A percentile compares a stretch with the other conserved stretches of the same genome.
These are phyloP conservation scores for Geopemphigus sp. DNA, from an alignment of 1,140 invertebrate genomes.

Conservation along the genomic window DNA sequence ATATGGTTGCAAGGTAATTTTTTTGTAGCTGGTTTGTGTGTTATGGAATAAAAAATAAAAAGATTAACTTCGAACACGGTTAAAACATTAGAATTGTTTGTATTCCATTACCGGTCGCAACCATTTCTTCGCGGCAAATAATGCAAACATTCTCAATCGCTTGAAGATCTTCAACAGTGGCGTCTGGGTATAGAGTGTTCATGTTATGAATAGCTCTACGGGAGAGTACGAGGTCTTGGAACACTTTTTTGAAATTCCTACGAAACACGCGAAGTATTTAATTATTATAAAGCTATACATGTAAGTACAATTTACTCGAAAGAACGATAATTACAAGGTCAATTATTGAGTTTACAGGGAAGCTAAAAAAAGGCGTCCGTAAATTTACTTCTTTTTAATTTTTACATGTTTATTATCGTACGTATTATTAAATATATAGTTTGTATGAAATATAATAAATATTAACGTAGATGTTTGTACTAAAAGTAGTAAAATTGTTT, in stretches of 20 bases:
- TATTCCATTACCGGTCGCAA: constrained; percentile 58
- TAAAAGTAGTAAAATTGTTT: no score
- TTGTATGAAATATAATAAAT: no score
- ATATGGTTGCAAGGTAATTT: constrained; percentile 99
- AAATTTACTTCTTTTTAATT: no score
- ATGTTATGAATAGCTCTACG: constrained; percentile 94
- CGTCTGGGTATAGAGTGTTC: constrained; percentile 97
- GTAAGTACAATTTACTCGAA: no score
- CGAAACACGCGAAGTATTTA: constrained; percentile 51
- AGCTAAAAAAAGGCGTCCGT: no score
- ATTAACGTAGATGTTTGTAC: no score
- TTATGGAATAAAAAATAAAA: constrained; percentile 53
- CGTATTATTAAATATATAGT: no score
- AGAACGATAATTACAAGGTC: no score
- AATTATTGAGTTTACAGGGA: no score
- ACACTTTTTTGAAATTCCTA: constrained; percentile 95
- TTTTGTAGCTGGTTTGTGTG: constrained; percentile 69
- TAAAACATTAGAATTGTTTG: background rate
- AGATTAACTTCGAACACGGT: no score
- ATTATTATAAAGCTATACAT: no score
- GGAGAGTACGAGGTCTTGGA: constrained; percentile 96
- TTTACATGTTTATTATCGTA: no score
- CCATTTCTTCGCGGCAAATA: constrained; percentile 95
- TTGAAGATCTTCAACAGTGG: constrained; percentile 88
- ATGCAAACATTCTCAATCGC: constrained; percentile 98